Conservation (phyloP, 2,888 invertebrate genomes). For the Bugulina stolonifera region DNA sequence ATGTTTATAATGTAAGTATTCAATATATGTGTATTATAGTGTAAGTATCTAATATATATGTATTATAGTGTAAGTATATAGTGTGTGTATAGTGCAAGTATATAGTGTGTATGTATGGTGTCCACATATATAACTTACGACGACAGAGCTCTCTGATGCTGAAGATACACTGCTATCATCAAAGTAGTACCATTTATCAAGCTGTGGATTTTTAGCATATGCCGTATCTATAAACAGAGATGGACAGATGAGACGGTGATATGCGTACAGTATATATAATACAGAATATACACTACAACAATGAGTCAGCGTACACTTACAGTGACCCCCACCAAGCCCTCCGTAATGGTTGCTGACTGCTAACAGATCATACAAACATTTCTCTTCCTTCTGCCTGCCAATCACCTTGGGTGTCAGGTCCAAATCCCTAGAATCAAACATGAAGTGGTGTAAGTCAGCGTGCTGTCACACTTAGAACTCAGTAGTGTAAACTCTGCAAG, state of each 20-base stretch:
- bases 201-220: slow-evolving; percentile 55
- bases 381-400: slow-evolving; percentile 40
- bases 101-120: no score
- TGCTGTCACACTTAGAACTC: no score
- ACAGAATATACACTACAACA: no score
- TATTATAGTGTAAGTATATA: background rate
- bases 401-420: slow-evolving; percentile 55
- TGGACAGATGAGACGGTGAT: no score
- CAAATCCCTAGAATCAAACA: slow-evolving; percentile 43
- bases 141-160: slow-evolving; percentile 51
- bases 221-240: slow-evolving; percentile 55
- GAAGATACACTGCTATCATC: slow-evolving; percentile 56
- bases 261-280: no score
- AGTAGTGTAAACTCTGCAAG: no score
- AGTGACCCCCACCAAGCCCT: slow-evolving; percentile 52
- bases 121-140: slow-evolving; percentile 54
- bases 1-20: no score
- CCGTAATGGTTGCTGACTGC: slow-evolving; percentile 59
- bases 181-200: slow-evolving; percentile 56
- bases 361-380: slow-evolving; percentile 55
- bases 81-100: background rate
- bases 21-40: no score
- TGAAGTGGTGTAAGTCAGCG: no score
- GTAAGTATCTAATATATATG: no score
- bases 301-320: no score